phyloP scores from a whole-genome alignment of 1,140 invertebrate species.

The Anoplophora glabripennis region DNA sequence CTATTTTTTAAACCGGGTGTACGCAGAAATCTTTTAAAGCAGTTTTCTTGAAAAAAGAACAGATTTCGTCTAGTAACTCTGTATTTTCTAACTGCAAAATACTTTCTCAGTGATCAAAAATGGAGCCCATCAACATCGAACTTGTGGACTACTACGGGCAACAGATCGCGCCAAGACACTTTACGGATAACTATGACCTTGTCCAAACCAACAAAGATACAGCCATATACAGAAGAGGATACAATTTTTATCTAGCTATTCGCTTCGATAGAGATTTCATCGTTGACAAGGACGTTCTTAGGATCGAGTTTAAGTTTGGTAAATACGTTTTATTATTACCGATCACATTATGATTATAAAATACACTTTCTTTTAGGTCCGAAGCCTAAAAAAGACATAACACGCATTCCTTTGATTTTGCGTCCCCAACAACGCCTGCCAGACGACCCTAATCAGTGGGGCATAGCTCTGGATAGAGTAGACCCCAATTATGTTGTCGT shows the following conservation, averaged over 20 bases:
- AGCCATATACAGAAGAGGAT: conserved; percentile 54
- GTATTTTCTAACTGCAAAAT: no score
- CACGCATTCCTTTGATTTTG: conserved; percentile 57
- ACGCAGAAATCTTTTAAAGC: no score
- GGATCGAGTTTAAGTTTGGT: conserved; percentile 54
- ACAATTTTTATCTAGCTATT: conserved; percentile 53
- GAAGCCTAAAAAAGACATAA: conserved; percentile 62
- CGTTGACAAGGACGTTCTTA: conserved; percentile 49
- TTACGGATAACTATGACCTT: conserved; percentile 64
- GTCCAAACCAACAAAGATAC: conserved; percentile 48
- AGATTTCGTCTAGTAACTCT: no score
- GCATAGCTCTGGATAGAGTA: background rate
- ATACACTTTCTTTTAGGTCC: conserved; percentile 53
- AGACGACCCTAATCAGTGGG: conserved; percentile 58
- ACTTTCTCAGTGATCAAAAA: no score
- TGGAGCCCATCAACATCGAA: conserved; percentile 58
- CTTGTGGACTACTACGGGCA: conserved; percentile 61
- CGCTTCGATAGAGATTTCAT: conserved; percentile 52
- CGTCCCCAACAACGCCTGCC: conserved; percentile 51
- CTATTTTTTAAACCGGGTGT: no score
- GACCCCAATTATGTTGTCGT: background rate
- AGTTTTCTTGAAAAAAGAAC: no score
- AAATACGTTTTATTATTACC: conserved; percentile 30
- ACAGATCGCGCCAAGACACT: conserved; percentile 63
- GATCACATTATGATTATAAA: no score